Percentiles rank a stretch among this genome's conserved stretches.
phyloP scores from a whole-genome alignment of 2,113 vertebrate genomes.

The Stegastes partitus region DNA sequence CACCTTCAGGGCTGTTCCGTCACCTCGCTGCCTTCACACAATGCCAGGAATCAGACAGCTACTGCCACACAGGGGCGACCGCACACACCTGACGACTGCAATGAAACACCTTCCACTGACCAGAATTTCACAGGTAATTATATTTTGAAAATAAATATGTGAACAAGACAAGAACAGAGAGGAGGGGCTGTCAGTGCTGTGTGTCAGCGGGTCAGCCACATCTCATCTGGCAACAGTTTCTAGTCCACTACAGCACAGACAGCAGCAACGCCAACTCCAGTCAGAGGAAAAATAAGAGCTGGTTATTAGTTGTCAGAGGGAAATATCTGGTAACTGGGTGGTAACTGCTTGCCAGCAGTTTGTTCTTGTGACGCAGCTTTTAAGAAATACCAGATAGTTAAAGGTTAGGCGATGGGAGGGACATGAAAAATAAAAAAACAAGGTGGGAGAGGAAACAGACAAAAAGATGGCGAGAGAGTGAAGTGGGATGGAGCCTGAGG shows the following conservation, averaged over 20 bases:
- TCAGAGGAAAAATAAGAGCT: constrained; percentile 35
- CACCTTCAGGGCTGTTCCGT: constrained; percentile 62
- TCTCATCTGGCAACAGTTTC: constrained; percentile 78
- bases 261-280: constrained; percentile 27
- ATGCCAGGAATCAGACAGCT: constrained; percentile 63
- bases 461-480: constrained; percentile 56
- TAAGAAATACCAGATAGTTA: constrained; percentile 15
- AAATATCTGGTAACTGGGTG: constrained; percentile 67
- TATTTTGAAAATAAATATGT: constrained; percentile 64
- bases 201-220: constrained; percentile 63
- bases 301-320: constrained; percentile 58
- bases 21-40: constrained; percentile 61
- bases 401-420: constrained; percentile 36
- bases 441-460: constrained; percentile 37
- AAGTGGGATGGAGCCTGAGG: constrained; percentile 42
- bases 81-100: constrained; percentile 21
- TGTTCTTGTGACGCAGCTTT: constrained; percentile 36
- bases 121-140: constrained; percentile 69
- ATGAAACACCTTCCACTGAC: constrained; percentile 31
- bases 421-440: background rate
- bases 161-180: constrained; percentile 60
- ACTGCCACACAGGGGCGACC: constrained; percentile 37
- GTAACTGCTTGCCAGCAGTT: constrained; percentile 30
- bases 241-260: constrained; percentile 16
- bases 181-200: constrained; percentile 4